Base-by-base conservation (phyloP, 2,113 vertebrate species). In the Bufo gargarizans region DNA sequence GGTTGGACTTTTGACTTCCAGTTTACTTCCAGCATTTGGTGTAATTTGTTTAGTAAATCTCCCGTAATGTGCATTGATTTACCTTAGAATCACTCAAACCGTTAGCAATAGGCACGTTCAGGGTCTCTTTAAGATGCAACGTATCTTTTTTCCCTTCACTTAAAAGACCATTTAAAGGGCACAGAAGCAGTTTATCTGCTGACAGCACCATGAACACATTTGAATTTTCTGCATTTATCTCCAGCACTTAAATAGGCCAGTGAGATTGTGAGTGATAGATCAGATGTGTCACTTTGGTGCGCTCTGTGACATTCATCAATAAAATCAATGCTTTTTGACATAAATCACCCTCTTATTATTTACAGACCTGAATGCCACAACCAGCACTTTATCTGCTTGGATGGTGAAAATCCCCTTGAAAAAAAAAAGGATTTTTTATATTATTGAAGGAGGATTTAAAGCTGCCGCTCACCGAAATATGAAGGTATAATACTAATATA, bases 231-330 rank as follows among this genome's bases (percentile, higher is more conserved):
- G 50, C 83, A 74, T 85, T 74, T 85, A 74, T 49, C 33, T 86
- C 20, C 50, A 45, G 71, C 14, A 17, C 55, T 77, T 86, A 86
- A 86, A 86, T 86, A 86, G 84, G 72, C 84, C 72, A 77, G 72
- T 47, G 71, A 58, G 84, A 85, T 58, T 85, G 84, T 59, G 69
- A 77, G 84, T 77, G 74, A 86, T 86, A 78, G 56, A 86, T 86
- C 84, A 86, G 56, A 61, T 77, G 43, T 86, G 84, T 86, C 84
- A 86, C 56, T 86, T 86, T 77, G 12, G 43, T 76, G 58, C 45
- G 84, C 72, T 65, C 58, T 17, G 84, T 86, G 72, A 77, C 71
- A 86, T 78, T 77, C 84, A 86, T 86, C 84, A 86, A 86, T 86
- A 63, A 86, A 86, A 86, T 86, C 72, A 86, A 76, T 77, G 20